Conservation (phyloP, 2,888 invertebrate species). For the Synanthedon tipuliformis region DNA sequence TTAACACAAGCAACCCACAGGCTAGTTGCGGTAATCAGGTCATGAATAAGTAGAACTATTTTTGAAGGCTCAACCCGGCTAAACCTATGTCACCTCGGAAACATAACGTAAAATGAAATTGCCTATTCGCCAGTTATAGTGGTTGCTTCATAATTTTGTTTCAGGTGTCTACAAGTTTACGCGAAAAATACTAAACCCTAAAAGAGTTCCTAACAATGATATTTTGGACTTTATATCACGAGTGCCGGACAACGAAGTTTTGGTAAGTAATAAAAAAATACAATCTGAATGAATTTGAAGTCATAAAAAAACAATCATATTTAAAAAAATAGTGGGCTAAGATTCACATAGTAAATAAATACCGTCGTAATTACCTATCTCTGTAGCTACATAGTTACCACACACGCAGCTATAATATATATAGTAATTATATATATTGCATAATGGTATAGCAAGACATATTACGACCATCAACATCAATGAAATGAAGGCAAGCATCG, state of each 20-base stretch:
- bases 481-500: too few species aligned
- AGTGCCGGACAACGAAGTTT: constrained; percentile 49
- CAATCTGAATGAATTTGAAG: background rate
- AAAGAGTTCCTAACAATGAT: constrained; percentile 56
- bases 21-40: too few species aligned
- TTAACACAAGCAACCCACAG: too few species aligned
- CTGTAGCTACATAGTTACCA: too few species aligned
- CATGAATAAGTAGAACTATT: too few species aligned
- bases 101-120: background rate
- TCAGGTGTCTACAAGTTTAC: constrained; percentile 57
- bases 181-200: constrained; percentile 46
- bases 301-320: background rate
- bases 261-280: constrained; percentile 29
- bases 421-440: too few species aligned
- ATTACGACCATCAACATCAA: too few species aligned
- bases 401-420: too few species aligned
- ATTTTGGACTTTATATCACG: constrained; percentile 54
- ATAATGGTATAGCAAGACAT: too few species aligned
- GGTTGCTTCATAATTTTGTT: constrained; percentile 9
- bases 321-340: background rate
- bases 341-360: background rate
- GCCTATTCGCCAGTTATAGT: background rate
- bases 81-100: background rate
- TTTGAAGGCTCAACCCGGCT: too few species aligned
- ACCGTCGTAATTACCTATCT: background rate